Evolutionary conservation across 2,113 vertebrate genomes (phyloP), one percentile per base, ranked within the genome.

Genomic region (Amblyopsis rosae): DNA sequence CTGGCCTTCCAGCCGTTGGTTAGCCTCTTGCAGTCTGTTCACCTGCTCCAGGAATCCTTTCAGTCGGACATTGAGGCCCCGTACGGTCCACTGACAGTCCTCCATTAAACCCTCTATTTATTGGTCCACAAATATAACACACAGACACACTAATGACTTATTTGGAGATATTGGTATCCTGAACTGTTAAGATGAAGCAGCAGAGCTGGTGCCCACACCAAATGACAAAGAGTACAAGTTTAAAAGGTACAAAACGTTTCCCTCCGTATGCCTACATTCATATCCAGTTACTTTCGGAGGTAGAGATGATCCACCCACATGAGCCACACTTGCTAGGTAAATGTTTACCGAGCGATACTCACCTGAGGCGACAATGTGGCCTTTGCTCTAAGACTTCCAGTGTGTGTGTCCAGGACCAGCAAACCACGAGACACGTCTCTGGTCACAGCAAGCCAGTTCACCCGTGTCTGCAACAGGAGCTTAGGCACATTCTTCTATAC

Each of bases 1-100:
- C 77, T 89, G 85, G 17, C 82, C 76, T 80, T 93, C 88, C 48
- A 94, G 80, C 6, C 2, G 59, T 11, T 3, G 49, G 81, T 94
- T 94, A 45, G 79, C 68, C 60, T 86, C 77, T 75, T 92, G 90
- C 68, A 94, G 86, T 69, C 49, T 48, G 62, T 75, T 81, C 53
- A 90, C 86, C 48, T 92, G 90, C 67, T 92, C 85, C 84, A 93
- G 67, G 70, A 94, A 92, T 54, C 79, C 79, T 61, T 80, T 86
- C 56, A 94, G 47, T 0, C 88, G 81, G 6, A 69, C 59, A 6
- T 93, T 92, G 35, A 93, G 83, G 3, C 77, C 81, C 74, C 61
- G 70, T 81, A 92, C 79, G 49, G 84, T 84, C n/a, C 51, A 71
- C 19, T 85, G 80, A 1, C 83, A 82, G 69, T 90, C 88, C 61